phyloP scores from a whole-genome alignment of 2,797 vertebrate genomes.

The Otolemur crassicaudatus region DNA sequence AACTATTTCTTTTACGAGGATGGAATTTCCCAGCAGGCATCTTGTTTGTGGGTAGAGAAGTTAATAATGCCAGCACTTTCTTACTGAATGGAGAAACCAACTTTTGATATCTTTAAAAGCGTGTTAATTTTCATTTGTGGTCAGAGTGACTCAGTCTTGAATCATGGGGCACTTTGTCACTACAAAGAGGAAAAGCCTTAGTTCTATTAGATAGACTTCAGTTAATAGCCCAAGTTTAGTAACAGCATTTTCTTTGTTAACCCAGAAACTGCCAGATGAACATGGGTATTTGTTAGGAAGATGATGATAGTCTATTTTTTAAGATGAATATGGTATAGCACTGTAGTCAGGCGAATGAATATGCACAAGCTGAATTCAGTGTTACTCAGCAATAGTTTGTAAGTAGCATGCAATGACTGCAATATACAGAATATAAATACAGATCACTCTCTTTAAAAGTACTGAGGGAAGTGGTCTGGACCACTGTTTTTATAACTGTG shows the following conservation, averaged over 20 bases:
- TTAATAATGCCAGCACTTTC: conserved; percentile 69
- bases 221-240: conserved; percentile 68
- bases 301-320: conserved; percentile 26
- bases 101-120: conserved; percentile 79
- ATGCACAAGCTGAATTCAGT: neutral
- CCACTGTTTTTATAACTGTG: neutral
- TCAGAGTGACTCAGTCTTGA: conserved; percentile 83
- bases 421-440: neutral
- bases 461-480: conserved; percentile 20
- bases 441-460: conserved; percentile 15
- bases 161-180: conserved; percentile 79
- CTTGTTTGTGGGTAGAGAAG: conserved; percentile 76
- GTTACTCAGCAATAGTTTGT: conserved; percentile 20
- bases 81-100: conserved; percentile 70
- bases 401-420: neutral
- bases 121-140: conserved; percentile 81
- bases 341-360: conserved; percentile 7
- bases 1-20: conserved; percentile 70
- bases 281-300: conserved; percentile 50
- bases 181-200: conserved; percentile 68
- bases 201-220: conserved; percentile 63
- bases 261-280: conserved; percentile 47
- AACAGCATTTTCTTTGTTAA: conserved; percentile 60
- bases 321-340: conserved; percentile 20
- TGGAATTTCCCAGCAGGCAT: conserved; percentile 78